Evolutionary conservation across 2,888 invertebrate species (phyloP), one percentile per base, ranked within the genome.

Genomic region (Heliconius erato): DNA sequence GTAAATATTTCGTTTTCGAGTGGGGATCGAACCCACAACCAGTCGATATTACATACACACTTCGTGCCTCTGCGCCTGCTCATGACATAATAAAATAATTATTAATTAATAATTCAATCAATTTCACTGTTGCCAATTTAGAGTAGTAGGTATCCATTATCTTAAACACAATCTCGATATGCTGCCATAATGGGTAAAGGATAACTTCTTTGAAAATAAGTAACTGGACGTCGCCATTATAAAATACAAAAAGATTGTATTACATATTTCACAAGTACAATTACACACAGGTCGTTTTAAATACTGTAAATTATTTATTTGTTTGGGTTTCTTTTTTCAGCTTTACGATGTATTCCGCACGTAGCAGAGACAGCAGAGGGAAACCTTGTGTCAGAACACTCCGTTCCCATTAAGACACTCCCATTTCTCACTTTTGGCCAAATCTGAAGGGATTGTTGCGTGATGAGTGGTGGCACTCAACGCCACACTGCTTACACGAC

Each of bases 141-240:
- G 74, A 77, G 40, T 35, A 59, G 19, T 11, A 63, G 63, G 63
- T 63, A 63, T n/a, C 32, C 26, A 49, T 77, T 71, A 77, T 81
- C 71, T 71, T 65, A 65, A 78, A 65, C 28, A 49, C 69, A 69
- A 81, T 81, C 81, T 81, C 49, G 81, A 81, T 71, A 78, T 44
- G 77, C 63, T 78, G 77, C 74, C 44, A 71, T 81, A 78, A 65
- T 69, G 44, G 40, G 49, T 71, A 49, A 74, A 82, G 79, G 82
- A 82, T 82, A 82, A 82, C 67, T 49, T 82, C 79, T 82, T 72
- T 82, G 72, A 79, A 72, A 82, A 74, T 82, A 49, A 59, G 69
- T 65, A 44, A 81, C 49, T 71, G 28, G 78, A n/a, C 44, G 59
- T 59, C 35, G 72, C 49, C 49, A 49, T 71, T 78, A 79, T 77